phyloP scores from a whole-genome alignment of 2,797 vertebrate species.

The Adelosebastes latens region DNA sequence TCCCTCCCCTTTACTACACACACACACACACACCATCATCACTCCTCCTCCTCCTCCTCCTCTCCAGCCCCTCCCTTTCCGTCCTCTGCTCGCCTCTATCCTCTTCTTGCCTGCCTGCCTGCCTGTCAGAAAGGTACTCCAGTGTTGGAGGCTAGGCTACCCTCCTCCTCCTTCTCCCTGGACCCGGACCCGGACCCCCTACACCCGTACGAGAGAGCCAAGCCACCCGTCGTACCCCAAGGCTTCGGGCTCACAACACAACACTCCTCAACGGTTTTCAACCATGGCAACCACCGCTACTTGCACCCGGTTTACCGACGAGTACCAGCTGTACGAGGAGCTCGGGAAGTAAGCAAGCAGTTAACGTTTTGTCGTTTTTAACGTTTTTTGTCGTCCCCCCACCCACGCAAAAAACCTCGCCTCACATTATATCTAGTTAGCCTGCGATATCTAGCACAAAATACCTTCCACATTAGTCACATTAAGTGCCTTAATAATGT shows the following conservation, averaged over 20 bases:
- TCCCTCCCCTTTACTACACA: conserved; percentile 31
- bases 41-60: conserved; percentile 31
- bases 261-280: conserved; percentile 27
- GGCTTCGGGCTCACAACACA: conserved; percentile 60
- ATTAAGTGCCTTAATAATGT: neutral
- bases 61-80: conserved; percentile 73
- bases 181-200: conserved; percentile 43
- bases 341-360: conserved; percentile 93
- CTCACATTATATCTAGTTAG: conserved; percentile 60
- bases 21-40: conserved; percentile 33
- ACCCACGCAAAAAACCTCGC: conserved; percentile 71
- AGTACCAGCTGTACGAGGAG: conserved; percentile 98
- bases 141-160: conserved; percentile 78
- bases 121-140: conserved; percentile 78
- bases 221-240: conserved; percentile 71
- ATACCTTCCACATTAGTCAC: neutral
- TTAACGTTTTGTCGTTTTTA: conserved; percentile 50
- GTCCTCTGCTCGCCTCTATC: conserved; percentile 70
- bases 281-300: conserved; percentile 87
- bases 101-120: conserved; percentile 58
- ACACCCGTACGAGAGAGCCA: conserved; percentile 61
- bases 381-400: conserved; percentile 48
- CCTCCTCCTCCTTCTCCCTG: conserved; percentile 48
- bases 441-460: conserved; percentile 21
- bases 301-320: conserved; percentile 96